phyloP scores from a whole-genome alignment of 2,797 vertebrate genomes.

The Nasua narica region DNA sequence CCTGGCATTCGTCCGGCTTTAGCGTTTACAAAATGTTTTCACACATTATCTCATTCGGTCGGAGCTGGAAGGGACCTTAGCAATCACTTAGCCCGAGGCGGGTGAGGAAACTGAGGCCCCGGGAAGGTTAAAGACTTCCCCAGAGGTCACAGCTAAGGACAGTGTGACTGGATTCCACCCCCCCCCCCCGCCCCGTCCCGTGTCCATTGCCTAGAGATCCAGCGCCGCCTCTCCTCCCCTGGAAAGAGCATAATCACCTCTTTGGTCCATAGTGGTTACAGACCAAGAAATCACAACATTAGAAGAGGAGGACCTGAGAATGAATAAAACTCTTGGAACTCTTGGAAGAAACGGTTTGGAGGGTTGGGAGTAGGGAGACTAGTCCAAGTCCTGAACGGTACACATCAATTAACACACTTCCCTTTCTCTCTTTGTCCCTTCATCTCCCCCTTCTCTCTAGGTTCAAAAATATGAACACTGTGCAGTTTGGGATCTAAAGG shows the following conservation, averaged over 20 bases:
- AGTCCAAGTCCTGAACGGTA: neutral
- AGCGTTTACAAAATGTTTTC: conserved; percentile 66
- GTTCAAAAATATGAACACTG: conserved; percentile 69
- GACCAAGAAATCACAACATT: conserved; percentile 77
- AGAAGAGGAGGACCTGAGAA: conserved; percentile 69
- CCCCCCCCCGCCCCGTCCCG: too few species aligned
- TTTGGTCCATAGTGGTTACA: conserved; percentile 79
- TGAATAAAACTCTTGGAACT: conserved; percentile 60
- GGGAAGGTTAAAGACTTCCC: neutral
- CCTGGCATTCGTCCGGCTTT: conserved; percentile 64
- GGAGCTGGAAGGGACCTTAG: neutral
- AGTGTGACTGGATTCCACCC: neutral
- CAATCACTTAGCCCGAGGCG: neutral
- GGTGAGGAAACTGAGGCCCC: conserved; percentile 59
- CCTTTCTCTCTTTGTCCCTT: conserved; percentile 37
- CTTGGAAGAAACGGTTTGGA: conserved; percentile 71
- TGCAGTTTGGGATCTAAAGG: conserved; percentile 77
- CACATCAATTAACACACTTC: neutral
- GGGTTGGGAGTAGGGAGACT: neutral
- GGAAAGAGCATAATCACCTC: conserved; percentile 69
- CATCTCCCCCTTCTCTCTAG: neutral
- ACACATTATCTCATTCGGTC: conserved; percentile 61
- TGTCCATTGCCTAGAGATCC: neutral
- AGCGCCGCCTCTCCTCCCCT: neutral
- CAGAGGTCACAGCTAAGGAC: neutral